A percentile compares a stretch with the other conserved stretches of the same genome.
phyloP scores from a whole-genome alignment of 2,113 vertebrate species.

The Strix aluco region DNA sequence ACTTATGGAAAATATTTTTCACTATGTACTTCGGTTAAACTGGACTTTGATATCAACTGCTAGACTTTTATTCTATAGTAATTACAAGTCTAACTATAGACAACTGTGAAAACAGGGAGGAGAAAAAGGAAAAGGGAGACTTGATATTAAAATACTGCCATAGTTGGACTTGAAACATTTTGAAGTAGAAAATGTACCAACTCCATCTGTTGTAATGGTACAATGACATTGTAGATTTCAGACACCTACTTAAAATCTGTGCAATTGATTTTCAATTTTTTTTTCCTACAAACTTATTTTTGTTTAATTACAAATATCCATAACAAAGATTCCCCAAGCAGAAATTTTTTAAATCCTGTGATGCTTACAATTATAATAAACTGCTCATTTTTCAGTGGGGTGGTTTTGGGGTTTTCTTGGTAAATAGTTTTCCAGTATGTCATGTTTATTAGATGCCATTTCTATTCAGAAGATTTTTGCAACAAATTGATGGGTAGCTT shows the following conservation, averaged over 20 bases:
- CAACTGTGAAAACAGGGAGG: background rate
- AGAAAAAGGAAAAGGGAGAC: background rate
- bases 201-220: constrained; percentile 42
- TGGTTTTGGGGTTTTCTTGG: background rate
- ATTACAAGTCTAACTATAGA: background rate
- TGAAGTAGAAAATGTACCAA: constrained; percentile 18
- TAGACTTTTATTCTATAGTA: background rate
- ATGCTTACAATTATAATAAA: background rate
- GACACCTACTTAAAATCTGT: constrained; percentile 73
- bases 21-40: background rate
- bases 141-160: constrained; percentile 15
- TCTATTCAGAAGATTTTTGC: background rate
- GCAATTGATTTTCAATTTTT: background rate
- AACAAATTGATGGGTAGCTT: background rate
- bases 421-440: background rate
- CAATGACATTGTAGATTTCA: constrained; percentile 45
- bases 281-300: background rate
- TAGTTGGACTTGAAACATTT: background rate
- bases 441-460: background rate
- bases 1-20: background rate
- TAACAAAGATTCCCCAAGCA: background rate
- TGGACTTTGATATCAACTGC: background rate
- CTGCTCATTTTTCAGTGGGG: background rate
- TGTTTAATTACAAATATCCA: constrained; percentile 1
- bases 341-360: background rate